These are phyloP conservation scores for Phymatocera aterrima DNA, from an alignment of 2,888 invertebrate genomes.

Conservation along the genomic window DNA sequence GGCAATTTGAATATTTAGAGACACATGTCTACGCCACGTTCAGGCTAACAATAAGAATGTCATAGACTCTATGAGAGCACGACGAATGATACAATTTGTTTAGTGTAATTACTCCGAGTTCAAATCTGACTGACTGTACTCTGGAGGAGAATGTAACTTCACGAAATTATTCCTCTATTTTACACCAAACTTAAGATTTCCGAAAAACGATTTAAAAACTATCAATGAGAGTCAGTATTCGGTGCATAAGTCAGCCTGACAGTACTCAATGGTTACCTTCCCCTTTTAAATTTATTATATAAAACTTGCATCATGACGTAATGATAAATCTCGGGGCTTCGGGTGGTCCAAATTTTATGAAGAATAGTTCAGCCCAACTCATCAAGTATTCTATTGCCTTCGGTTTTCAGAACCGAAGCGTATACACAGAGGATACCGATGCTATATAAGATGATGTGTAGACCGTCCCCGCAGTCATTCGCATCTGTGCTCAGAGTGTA, in stretches of 20 bases:
- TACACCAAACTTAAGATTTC: neutral
- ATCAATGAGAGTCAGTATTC: neutral
- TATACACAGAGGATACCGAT: slow-evolving; percentile 55
- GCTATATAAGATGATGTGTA: slow-evolving; percentile 69
- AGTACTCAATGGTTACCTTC: neutral
- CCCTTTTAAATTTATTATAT: neutral
- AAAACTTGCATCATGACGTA: neutral
- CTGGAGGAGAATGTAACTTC: neutral
- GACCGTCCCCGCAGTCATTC: slow-evolving; percentile 37
- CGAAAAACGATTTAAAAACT: neutral
- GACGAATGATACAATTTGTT: neutral
- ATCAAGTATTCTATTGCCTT: neutral
- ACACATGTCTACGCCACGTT: too few species aligned
- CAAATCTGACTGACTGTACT: neutral
- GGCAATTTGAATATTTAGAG: too few species aligned
- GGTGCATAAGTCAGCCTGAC: neutral
- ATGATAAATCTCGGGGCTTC: neutral
- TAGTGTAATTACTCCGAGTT: neutral
- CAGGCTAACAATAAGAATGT: too few species aligned
- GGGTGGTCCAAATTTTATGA: neutral
- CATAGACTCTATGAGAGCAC: neutral
- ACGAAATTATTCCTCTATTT: neutral
- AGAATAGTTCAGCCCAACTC: neutral
- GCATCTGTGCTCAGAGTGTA: slow-evolving; percentile 29
- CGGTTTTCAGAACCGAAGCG: slow-evolving; percentile 1